Conservation (phyloP, 1,140 invertebrate genomes). For the Leptopilina clavipes region DNA sequence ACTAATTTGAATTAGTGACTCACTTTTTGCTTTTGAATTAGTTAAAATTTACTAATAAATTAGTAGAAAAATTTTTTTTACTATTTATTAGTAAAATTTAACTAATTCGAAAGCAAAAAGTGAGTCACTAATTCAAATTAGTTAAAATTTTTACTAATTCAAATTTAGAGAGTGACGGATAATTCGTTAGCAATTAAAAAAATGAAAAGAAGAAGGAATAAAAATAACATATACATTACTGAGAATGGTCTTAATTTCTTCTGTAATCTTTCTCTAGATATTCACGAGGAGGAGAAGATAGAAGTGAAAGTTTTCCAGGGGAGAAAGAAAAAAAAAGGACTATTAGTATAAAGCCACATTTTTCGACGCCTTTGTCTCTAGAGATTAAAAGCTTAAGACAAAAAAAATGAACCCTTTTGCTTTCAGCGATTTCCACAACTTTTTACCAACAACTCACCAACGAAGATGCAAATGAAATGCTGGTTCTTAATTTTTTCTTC, state of each 20-base stretch:
- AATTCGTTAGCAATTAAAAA: conserved; percentile 63
- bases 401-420: conserved; percentile 42
- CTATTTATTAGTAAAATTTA: too few species aligned
- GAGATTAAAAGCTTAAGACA: conserved; percentile 68
- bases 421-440: not conserved
- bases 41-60: too few species aligned
- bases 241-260: conserved; percentile 69
- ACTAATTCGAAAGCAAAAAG: too few species aligned
- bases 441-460: conserved; percentile 38
- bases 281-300: conserved; percentile 56
- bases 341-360: conserved; percentile 57
- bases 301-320: conserved; percentile 38
- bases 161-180: too few species aligned
- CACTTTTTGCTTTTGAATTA: too few species aligned
- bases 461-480: conserved; percentile 25
- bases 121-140: too few species aligned
- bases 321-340: conserved; percentile 43
- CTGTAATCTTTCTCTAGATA: conserved; percentile 70
- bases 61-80: too few species aligned
- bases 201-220: conserved; percentile 42
- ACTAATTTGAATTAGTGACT: too few species aligned
- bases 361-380: conserved; percentile 66
- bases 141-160: too few species aligned
- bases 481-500: not conserved
- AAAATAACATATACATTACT: conserved; percentile 65